These are phyloP conservation scores for Lithobates pipiens DNA, from an alignment of 2,797 vertebrate species.

Conservation along the genomic window DNA sequence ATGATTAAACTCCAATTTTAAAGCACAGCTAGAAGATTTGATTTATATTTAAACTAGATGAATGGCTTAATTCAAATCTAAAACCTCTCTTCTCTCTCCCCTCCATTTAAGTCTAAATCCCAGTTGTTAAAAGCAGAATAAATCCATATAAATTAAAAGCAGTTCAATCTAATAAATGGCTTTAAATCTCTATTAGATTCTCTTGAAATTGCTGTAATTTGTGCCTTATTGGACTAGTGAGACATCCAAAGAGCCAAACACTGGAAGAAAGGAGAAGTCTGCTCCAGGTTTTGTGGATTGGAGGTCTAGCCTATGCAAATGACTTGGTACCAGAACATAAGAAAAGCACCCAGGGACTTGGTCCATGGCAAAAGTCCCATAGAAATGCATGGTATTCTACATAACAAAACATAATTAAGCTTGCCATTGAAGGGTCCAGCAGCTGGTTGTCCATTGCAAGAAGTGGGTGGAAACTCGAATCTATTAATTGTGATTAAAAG, in stretches of 20 bases:
- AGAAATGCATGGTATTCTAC: constrained; percentile 89
- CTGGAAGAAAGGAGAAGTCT: neutral
- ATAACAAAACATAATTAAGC: constrained; percentile 98
- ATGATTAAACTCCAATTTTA: constrained; percentile 32
- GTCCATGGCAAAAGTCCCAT: constrained; percentile 76
- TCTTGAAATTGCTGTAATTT: neutral
- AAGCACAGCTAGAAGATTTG: constrained; percentile 33
- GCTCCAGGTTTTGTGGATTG: constrained; percentile 1
- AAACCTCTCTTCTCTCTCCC: constrained; percentile 13
- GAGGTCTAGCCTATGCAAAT: constrained; percentile 75
- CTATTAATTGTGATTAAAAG: constrained; percentile 79
- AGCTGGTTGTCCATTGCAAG: constrained; percentile 91
- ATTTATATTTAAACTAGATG: constrained; percentile 56
- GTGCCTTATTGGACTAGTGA: neutral
- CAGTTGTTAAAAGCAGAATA: neutral
- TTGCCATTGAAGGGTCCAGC: constrained; percentile 88
- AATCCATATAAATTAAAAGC: neutral
- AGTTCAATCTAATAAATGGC: constrained; percentile 10
- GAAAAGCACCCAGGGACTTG: constrained; percentile 72
- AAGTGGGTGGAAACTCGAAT: constrained; percentile 85
- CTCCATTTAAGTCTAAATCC: neutral
- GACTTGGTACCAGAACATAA: constrained; percentile 67
- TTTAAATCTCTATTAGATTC: neutral
- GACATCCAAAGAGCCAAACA: neutral
- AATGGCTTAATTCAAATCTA: neutral